Percentiles rank a stretch among this genome's conserved stretches.
phyloP scores from a whole-genome alignment of 2,888 invertebrate species.

The Melinopterus prodromus region DNA sequence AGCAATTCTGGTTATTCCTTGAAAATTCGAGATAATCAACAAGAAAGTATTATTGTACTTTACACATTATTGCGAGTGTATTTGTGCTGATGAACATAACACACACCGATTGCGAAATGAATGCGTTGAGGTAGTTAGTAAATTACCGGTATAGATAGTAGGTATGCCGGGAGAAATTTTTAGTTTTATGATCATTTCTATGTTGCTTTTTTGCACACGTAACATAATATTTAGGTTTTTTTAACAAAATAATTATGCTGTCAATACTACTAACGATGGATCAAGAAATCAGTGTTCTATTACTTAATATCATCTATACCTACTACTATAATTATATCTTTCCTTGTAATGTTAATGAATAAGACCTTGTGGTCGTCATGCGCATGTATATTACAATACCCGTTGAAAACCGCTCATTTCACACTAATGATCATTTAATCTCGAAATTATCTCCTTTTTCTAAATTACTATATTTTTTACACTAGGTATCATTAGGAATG shows the following conservation, averaged over 20 bases:
- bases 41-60: not conserved
- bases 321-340: not conserved
- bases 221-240: not conserved
- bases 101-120: not conserved
- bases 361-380: not conserved
- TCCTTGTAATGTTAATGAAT: not conserved
- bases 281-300: no score
- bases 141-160: not conserved
- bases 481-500: not conserved
- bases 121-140: not conserved
- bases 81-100: no score
- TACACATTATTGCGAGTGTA: not conserved
- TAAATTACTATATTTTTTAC: not conserved
- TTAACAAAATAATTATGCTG: no score
- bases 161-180: not conserved
- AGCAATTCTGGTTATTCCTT: not conserved
- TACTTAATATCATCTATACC: not conserved
- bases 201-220: not conserved
- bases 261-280: no score
- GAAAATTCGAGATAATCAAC: not conserved
- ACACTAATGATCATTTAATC: constrained; percentile 4
- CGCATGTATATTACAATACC: not conserved
- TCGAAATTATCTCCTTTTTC: not conserved
- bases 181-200: not conserved
- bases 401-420: not conserved